These are phyloP conservation scores for Ormyrus rosae DNA, from an alignment of 2,888 invertebrate species.

Conservation along the genomic window DNA sequence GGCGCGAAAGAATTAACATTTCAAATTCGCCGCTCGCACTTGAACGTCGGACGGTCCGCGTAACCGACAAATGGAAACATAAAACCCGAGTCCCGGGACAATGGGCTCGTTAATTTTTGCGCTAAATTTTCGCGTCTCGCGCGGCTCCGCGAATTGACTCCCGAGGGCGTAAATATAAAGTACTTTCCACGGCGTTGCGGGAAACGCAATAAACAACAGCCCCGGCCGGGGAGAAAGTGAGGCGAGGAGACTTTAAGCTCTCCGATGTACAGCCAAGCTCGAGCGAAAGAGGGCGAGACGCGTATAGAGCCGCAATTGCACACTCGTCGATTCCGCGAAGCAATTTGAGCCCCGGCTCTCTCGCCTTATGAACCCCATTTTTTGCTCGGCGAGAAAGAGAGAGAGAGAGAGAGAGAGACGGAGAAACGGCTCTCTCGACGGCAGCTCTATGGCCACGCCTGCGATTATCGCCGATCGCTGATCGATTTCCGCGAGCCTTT, in stretches of 20 bases:
- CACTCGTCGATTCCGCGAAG: constrained; percentile 25
- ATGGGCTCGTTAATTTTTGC: constrained; percentile 42
- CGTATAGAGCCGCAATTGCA: constrained; percentile 20
- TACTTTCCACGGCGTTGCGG: constrained; percentile 28
- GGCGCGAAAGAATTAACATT: constrained; percentile 35
- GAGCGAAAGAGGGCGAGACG: background rate
- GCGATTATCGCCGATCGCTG: constrained; percentile 36
- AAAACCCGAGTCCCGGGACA: constrained; percentile 13
- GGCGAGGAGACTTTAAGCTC: background rate
- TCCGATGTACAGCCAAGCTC: background rate
- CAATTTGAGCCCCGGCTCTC: constrained; percentile 14
- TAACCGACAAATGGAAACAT: constrained; percentile 37
- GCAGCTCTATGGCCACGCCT: background rate
- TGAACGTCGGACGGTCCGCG: background rate
- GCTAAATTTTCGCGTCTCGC: constrained; percentile 4
- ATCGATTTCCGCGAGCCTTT: constrained; percentile 33
- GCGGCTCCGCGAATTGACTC: too few species aligned
- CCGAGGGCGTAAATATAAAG: background rate
- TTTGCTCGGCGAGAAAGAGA: background rate
- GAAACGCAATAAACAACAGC: constrained; percentile 36
- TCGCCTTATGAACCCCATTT: background rate
- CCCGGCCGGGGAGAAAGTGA: constrained; percentile 4
- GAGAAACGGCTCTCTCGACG: too few species aligned
- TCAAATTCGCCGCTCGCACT: constrained; percentile 20
- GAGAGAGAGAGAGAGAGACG: background rate